Conservation (phyloP, 2,797 vertebrate species). For the Macropus fuliginosus region DNA sequence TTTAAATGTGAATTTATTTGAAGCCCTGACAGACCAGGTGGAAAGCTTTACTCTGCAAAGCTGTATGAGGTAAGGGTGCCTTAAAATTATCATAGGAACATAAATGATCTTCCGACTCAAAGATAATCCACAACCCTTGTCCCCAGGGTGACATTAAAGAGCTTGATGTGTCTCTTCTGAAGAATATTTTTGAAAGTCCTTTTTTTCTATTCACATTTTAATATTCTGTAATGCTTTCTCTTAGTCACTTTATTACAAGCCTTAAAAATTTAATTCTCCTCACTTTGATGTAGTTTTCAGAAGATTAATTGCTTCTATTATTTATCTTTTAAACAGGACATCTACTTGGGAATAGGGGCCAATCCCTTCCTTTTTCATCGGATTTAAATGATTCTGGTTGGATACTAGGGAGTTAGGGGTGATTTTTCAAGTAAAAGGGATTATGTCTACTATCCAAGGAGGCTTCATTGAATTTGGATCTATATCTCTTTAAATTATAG, state of each 20-base stretch:
- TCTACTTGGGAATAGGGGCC: conserved; percentile 42
- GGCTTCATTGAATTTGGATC: conserved; percentile 20
- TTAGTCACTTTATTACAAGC: conserved; percentile 66
- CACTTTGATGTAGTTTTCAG: conserved; percentile 56
- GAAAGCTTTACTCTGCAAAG: conserved; percentile 57
- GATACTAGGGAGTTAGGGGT: conserved; percentile 26
- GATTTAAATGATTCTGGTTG: conserved; percentile 55
- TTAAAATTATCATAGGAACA: conserved; percentile 58
- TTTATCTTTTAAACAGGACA: conserved; percentile 61
- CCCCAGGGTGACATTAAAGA: conserved; percentile 47
- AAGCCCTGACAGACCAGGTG: conserved; percentile 1
- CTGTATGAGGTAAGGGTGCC: conserved; percentile 19
- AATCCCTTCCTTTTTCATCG: conserved; percentile 49
- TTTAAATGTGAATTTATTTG: conserved; percentile 19
- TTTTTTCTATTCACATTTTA: conserved; percentile 53
- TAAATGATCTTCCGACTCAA: conserved; percentile 62
- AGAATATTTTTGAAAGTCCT: conserved; percentile 59
- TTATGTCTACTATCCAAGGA: not conserved
- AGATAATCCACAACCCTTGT: conserved; percentile 43
- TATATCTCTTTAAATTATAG: conserved; percentile 10
- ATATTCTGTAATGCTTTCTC: conserved; percentile 65
- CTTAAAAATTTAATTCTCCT: conserved; percentile 66
- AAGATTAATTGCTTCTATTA: conserved; percentile 63
- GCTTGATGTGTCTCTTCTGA: conserved; percentile 53
- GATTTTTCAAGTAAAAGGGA: conserved; percentile 49